Conservation (phyloP, 2,888 invertebrate species). For the Asteroscopus sphinx region DNA sequence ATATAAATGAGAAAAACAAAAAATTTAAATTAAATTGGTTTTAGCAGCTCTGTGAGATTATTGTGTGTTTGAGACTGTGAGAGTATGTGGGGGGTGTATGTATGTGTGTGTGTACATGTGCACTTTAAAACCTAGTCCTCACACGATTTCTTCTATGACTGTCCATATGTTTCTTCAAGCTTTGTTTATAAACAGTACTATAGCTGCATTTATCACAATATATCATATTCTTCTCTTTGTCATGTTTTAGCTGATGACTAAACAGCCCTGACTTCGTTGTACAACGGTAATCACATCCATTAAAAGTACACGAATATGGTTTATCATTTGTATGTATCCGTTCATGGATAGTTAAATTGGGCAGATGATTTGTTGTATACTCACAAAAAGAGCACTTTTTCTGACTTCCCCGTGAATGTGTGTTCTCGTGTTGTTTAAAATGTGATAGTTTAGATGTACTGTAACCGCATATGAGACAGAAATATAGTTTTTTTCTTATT, state of each 20-base stretch:
- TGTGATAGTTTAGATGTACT: conserved; percentile 48
- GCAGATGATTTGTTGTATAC: conserved; percentile 36
- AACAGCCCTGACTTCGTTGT: conserved; percentile 62
- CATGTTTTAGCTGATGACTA: conserved; percentile 69
- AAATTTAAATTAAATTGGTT: no score
- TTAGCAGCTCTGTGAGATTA: no score
- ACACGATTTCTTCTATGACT: conserved; percentile 63
- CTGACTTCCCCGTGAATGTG: conserved; percentile 4
- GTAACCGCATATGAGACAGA: conserved; percentile 44
- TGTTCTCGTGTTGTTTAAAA: conserved; percentile 46
- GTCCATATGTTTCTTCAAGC: conserved; percentile 66
- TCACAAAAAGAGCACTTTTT: conserved; percentile 39
- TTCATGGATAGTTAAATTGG: conserved; percentile 68
- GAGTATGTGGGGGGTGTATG: no score
- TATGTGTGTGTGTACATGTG: no score
- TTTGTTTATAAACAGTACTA: conserved; percentile 70
- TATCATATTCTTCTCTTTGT: conserved; percentile 60
- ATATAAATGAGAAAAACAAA: no score
- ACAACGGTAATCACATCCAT: conserved; percentile 39
- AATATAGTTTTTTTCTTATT: conserved; percentile 14
- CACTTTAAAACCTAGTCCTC: conserved; percentile 22
- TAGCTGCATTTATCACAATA: conserved; percentile 74
- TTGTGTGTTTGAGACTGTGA: no score
- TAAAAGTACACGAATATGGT: conserved; percentile 33
- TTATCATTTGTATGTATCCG: conserved; percentile 60